A percentile compares a stretch with the other conserved stretches of the same genome.
Evolutionary conservation across 2,113 vertebrate genomes (phyloP).

Genomic region (Amblyopsis rosae): DNA sequence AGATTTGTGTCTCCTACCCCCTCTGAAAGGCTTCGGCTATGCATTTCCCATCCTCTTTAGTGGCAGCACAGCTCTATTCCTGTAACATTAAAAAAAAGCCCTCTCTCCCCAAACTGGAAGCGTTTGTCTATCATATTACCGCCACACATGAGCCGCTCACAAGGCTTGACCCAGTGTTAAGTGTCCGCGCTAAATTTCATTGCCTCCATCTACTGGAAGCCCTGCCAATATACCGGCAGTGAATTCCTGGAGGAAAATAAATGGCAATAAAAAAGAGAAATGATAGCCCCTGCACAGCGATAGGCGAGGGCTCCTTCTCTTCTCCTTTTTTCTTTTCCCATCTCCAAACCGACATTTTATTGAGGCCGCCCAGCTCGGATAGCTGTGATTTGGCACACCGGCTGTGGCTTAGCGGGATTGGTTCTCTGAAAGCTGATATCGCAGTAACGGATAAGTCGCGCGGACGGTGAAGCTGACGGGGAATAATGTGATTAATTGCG

Average conservation of each 20-base stretch:
- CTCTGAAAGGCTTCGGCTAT: conserved; percentile 48
- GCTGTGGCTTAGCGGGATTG: conserved; percentile 81
- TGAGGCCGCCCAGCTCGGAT: conserved; percentile 85
- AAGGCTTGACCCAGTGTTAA: conserved; percentile 93
- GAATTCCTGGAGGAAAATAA: conserved; percentile 98
- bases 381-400: conserved; percentile 90
- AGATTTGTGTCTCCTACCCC: conserved; percentile 1
- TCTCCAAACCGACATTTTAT: conserved; percentile 77
- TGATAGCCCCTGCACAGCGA: conserved; percentile 86
- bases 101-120: conserved; percentile 82
- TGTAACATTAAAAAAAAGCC: conserved; percentile 75
- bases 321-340: conserved; percentile 15
- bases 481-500: conserved; percentile 98
- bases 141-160: conserved; percentile 85
- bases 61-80: conserved; percentile 67
- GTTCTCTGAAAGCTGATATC: conserved; percentile 87
- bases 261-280: conserved; percentile 98
- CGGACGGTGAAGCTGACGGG: conserved; percentile 78
- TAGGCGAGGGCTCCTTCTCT: conserved; percentile 80
- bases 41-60: conserved; percentile 65
- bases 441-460: conserved; percentile 84
- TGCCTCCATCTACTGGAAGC: conserved; percentile 95
- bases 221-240: conserved; percentile 97
- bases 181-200: conserved; percentile 98
- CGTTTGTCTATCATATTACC: conserved; percentile 93